These are phyloP conservation scores for Drosophila ezoana DNA, from an alignment of 2,888 invertebrate species.

Conservation along the genomic window DNA sequence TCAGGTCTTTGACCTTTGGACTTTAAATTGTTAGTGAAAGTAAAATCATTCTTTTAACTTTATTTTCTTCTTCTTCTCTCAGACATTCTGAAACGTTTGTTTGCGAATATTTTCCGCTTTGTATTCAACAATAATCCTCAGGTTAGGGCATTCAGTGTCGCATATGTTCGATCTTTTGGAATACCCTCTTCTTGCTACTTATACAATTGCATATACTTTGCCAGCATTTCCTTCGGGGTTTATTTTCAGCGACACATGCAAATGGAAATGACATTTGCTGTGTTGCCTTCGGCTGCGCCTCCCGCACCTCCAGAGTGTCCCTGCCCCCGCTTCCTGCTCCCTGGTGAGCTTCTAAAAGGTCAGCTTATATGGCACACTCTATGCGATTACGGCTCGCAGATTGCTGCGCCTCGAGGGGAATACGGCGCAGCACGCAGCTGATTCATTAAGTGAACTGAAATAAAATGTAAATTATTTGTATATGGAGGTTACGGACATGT, in stretches of 20 bases:
- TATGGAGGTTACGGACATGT: conserved; percentile 24
- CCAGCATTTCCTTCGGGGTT: conserved; percentile 45
- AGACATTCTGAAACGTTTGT: not conserved
- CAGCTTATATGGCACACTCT: conserved; percentile 37
- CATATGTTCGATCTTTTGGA: conserved; percentile 4
- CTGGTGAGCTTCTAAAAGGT: conserved; percentile 38
- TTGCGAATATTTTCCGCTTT: not conserved
- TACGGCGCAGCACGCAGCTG: conserved; percentile 21
- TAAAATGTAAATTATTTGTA: conserved; percentile 55
- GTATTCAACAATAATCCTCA: not conserved
- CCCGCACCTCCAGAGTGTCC: conserved; percentile 1
- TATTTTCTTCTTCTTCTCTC: no score
- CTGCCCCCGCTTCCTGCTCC: not conserved
- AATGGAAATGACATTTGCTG: conserved; percentile 52
- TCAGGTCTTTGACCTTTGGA: conserved; percentile 32
- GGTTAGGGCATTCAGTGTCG: not conserved
- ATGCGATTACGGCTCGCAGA: conserved; percentile 11
- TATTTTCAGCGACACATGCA: conserved; percentile 50
- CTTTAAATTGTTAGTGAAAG: not conserved
- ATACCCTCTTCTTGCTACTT: not conserved
- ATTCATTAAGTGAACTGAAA: conserved; percentile 34
- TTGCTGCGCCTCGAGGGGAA: conserved; percentile 9
- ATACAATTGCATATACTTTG: conserved; percentile 16
- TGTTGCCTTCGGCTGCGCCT: conserved; percentile 3
- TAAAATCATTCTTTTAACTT: no score